Evolutionary conservation across 2,888 invertebrate genomes (phyloP).

Genomic region (Cantharis rufa): DNA sequence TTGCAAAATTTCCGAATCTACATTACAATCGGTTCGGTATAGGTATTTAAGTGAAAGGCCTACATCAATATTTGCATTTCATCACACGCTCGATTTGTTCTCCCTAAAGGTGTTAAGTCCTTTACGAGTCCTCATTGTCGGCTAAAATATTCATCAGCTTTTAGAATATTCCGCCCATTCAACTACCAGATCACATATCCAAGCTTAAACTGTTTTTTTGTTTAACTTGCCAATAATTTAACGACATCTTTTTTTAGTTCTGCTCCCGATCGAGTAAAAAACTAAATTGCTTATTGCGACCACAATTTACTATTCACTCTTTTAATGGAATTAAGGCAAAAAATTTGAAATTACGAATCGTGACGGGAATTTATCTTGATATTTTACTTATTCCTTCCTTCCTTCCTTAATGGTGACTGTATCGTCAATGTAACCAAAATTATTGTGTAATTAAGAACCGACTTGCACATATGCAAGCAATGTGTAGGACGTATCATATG

Average conservation of each 20-base stretch:
- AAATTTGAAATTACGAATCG: not conserved
- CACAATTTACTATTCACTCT: not conserved
- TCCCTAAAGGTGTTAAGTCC: slow-evolving; percentile 43
- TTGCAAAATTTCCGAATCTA: slow-evolving; percentile 20
- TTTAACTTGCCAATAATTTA: not conserved
- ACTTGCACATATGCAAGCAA: not conserved
- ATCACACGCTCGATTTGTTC: slow-evolving; percentile 48
- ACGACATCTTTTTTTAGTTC: not conserved
- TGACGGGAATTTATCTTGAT: not conserved
- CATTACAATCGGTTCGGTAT: slow-evolving; percentile 35
- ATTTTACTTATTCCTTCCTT: not conserved
- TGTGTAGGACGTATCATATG: not conserved
- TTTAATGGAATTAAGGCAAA: not conserved
- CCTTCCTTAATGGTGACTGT: not conserved
- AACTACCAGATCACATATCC: slow-evolving; percentile 21
- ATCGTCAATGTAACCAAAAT: not conserved
- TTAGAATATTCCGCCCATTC: slow-evolving; percentile 31
- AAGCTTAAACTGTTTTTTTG: slow-evolving; percentile 1
- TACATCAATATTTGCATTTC: slow-evolving; percentile 49
- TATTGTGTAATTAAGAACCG: not conserved
- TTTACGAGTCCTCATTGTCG: slow-evolving; percentile 32
- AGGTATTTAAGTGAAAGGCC: slow-evolving; percentile 26
- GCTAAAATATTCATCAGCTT: slow-evolving; percentile 44
- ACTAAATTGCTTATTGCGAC: not conserved
- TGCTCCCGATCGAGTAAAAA: not conserved